phyloP scores from a whole-genome alignment of 2,888 invertebrate genomes.

The Tetrapedia diversipes region DNA sequence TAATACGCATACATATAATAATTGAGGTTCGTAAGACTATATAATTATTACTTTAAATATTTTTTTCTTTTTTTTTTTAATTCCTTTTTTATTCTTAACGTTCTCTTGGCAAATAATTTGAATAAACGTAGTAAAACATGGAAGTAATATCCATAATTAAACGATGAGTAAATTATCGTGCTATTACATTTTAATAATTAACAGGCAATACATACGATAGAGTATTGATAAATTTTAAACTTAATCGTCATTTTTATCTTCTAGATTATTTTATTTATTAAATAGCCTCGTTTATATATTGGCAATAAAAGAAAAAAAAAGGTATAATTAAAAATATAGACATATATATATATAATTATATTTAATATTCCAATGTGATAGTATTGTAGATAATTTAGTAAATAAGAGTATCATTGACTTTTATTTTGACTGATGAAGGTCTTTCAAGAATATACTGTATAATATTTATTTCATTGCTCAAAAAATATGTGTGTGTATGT shows the following conservation, averaged over 20 bases:
- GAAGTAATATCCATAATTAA: neutral
- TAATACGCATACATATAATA: neutral
- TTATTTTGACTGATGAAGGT: slow-evolving; percentile 44
- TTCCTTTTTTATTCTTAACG: neutral
- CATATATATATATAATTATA: neutral
- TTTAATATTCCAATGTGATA: slow-evolving; percentile 49
- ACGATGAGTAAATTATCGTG: slow-evolving; percentile 1
- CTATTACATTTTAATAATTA: slow-evolving; percentile 14
- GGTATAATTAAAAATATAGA: slow-evolving; percentile 1
- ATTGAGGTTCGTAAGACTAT: too few relatives aligned
- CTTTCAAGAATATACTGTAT: slow-evolving; percentile 40
- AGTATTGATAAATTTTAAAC: slow-evolving; percentile 5
- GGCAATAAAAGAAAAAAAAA: slow-evolving; percentile 6
- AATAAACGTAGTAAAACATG: neutral
- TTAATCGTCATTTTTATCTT: neutral
- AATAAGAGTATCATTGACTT: slow-evolving; percentile 16
- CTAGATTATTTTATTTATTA: slow-evolving; percentile 28
- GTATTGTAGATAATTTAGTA: slow-evolving; percentile 34
- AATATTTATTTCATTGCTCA: slow-evolving; percentile 49
- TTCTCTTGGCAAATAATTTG: neutral
- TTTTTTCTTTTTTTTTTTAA: neutral
- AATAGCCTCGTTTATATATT: slow-evolving; percentile 7
- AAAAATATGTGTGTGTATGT: slow-evolving; percentile 2
- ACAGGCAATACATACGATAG: neutral
- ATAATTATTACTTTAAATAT: neutral